A percentile compares a stretch with the other conserved stretches of the same genome.
Conservation (phyloP, 2,797 vertebrate genomes). For the Ctenosaura bakeri region DNA sequence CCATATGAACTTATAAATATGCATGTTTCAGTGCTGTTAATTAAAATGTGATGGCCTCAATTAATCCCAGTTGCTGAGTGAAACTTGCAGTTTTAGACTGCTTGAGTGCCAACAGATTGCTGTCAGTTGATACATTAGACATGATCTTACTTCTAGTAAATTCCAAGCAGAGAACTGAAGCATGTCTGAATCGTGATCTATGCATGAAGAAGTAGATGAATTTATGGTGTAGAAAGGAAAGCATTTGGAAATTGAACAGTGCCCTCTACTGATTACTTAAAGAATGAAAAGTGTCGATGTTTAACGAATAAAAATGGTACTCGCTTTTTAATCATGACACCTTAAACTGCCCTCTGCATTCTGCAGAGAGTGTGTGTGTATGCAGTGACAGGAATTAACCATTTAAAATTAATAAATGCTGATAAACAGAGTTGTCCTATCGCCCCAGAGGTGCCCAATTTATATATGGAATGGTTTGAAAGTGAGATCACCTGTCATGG, state of each 20-base stretch:
- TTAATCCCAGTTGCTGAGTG: background rate
- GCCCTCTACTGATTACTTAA: slow-evolving; percentile 57
- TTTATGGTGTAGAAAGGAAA: accelerated
- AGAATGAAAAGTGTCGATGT: background rate
- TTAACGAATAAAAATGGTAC: background rate
- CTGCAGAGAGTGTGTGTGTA: background rate
- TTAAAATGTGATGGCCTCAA: background rate
- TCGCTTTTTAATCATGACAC: background rate
- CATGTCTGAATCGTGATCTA: background rate
- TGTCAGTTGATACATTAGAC: background rate
- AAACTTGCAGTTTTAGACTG: background rate
- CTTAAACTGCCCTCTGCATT: background rate
- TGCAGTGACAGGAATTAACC: too few relatives aligned
- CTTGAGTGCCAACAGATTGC: accelerated
- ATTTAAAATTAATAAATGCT: too few relatives aligned
- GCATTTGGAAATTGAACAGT: slow-evolving; percentile 35
- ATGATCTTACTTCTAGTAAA: slow-evolving; percentile 7
- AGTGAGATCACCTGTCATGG: too few relatives aligned
- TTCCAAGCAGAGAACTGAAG: background rate
- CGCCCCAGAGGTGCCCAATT: too few relatives aligned
- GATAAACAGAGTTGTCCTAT: too few relatives aligned
- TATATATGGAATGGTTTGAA: too few relatives aligned
- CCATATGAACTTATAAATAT: background rate
- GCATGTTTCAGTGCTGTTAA: background rate
- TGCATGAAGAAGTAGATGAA: accelerated